These are phyloP conservation scores for Tribolium madens DNA, from an alignment of 1,140 invertebrate species.

Conservation along the genomic window DNA sequence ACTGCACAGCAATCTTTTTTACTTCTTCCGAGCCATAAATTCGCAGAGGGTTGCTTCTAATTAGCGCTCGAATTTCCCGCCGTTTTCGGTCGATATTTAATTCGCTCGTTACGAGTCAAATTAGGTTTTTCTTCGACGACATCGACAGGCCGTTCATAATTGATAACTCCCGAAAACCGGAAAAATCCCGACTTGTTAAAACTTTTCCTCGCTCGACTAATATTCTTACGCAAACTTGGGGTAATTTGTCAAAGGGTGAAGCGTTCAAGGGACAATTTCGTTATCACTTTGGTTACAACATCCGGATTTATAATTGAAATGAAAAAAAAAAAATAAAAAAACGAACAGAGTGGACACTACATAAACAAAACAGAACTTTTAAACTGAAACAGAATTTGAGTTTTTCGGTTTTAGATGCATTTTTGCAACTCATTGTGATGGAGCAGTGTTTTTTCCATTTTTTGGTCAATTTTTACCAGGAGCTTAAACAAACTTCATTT, in stretches of 20 bases:
- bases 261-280: conserved; percentile 31
- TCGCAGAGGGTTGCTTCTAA: neutral
- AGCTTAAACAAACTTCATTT: too few relatives aligned
- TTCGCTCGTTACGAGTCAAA: conserved; percentile 18
- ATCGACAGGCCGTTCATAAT: conserved; percentile 42
- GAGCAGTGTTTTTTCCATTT: too few relatives aligned
- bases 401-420: too few relatives aligned
- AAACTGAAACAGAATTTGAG: too few relatives aligned
- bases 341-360: neutral
- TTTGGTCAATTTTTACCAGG: too few relatives aligned
- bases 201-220: conserved; percentile 34
- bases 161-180: conserved; percentile 42
- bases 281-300: conserved; percentile 23
- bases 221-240: conserved; percentile 28
- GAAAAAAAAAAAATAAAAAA: neutral
- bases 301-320: conserved; percentile 25
- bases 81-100: neutral
- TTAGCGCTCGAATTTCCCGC: conserved; percentile 18
- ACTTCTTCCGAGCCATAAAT: neutral
- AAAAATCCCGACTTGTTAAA: conserved; percentile 41
- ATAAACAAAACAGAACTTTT: too few relatives aligned
- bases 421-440: too few relatives aligned
- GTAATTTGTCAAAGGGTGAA: conserved; percentile 40
- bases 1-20: conserved; percentile 22
- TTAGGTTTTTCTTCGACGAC: conserved; percentile 17